phyloP scores from a whole-genome alignment of 2,797 vertebrate species.

The Todus mexicanus region DNA sequence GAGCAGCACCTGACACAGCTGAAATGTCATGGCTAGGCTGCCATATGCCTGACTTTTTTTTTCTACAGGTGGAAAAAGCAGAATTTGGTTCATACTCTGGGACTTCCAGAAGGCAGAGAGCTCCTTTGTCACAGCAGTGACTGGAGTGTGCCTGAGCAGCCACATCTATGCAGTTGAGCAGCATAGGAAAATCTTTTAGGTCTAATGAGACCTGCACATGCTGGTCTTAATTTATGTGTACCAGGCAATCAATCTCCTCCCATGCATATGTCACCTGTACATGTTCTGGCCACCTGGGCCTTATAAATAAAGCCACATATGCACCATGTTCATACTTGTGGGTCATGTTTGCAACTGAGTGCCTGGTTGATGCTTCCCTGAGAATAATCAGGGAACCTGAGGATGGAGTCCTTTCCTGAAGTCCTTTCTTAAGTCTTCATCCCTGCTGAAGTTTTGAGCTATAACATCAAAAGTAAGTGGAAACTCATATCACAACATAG shows the following conservation, averaged over 20 bases:
- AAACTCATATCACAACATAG: background rate
- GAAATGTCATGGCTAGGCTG: background rate
- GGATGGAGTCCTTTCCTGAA: background rate
- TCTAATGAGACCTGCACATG: background rate
- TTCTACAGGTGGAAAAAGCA: background rate
- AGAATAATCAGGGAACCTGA: background rate
- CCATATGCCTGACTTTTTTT: background rate
- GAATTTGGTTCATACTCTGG: background rate
- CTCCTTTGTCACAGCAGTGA: background rate
- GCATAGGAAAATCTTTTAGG: background rate
- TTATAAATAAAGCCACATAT: background rate
- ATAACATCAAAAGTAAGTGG: background rate
- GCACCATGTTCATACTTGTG: background rate
- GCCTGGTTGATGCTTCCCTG: background rate
- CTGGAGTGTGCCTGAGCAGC: background rate
- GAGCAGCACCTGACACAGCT: background rate
- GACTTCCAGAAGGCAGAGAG: background rate
- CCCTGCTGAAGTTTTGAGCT: background rate
- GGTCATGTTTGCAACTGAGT: background rate
- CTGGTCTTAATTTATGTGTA: background rate
- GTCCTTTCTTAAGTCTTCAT: background rate
- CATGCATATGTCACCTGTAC: background rate
- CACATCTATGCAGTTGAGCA: background rate
- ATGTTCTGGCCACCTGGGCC: background rate
- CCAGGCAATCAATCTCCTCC: background rate